A percentile compares a stretch with the other conserved stretches of the same genome.
These are phyloP conservation scores for Ellobius talpinus DNA, from an alignment of 2,113 vertebrate species.

Conservation along the genomic window DNA sequence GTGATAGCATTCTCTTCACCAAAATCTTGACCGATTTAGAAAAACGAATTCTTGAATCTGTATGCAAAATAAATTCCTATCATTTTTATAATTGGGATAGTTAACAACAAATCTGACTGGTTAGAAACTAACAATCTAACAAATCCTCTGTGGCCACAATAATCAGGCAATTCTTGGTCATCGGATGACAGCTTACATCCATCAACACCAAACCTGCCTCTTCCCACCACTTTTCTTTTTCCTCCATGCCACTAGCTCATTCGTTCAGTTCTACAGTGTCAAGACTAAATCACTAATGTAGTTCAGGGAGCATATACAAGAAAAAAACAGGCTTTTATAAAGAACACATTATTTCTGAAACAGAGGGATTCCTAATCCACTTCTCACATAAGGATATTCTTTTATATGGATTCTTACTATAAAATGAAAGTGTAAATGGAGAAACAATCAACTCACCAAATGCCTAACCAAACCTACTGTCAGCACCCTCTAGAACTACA, in stretches of 20 bases:
- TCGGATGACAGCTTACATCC: neutral
- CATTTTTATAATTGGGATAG: neutral
- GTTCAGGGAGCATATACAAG: neutral
- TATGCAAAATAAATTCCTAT: neutral
- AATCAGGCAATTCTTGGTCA: neutral
- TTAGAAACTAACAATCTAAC: neutral
- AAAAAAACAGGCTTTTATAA: neutral
- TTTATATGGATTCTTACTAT: conserved; percentile 3
- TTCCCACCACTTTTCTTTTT: neutral
- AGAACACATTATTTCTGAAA: conserved; percentile 11
- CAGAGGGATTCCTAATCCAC: neutral
- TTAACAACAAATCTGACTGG: neutral
- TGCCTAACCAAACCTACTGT: neutral
- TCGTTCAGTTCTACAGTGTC: neutral
- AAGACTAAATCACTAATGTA: neutral
- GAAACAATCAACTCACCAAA: conserved; percentile 10
- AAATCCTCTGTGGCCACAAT: neutral
- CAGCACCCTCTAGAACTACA: conserved; percentile 10
- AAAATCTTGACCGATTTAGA: conserved; percentile 79
- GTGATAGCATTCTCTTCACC: conserved; percentile 83
- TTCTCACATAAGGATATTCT: neutral
- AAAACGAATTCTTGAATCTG: conserved; percentile 74
- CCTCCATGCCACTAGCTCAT: neutral
- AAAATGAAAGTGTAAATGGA: neutral
- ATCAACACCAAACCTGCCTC: neutral